These are phyloP conservation scores for Seira musarum DNA, from an alignment of 2,888 invertebrate genomes.

Conservation along the genomic window DNA sequence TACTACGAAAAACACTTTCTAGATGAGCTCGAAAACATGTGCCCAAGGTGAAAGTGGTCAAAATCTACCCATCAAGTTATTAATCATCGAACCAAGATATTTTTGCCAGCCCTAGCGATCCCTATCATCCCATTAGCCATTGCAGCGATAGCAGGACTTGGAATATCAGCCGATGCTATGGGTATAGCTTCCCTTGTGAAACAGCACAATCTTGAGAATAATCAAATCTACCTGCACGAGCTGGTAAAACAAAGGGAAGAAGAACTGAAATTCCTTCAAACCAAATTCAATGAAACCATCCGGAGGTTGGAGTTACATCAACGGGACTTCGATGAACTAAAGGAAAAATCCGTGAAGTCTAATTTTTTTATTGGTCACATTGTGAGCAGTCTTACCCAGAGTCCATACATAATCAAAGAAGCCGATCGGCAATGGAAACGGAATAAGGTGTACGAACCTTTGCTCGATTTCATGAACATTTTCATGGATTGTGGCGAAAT, in stretches of 20 bases:
- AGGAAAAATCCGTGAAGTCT: slow-evolving; percentile 13
- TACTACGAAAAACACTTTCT: slow-evolving; percentile 5
- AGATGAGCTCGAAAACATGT: slow-evolving; percentile 18
- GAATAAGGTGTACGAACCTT: slow-evolving; percentile 5
- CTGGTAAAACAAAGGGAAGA: background rate
- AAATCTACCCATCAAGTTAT: no score
- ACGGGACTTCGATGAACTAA: slow-evolving; percentile 41
- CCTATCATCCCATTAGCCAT: background rate
- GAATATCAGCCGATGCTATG: no score
- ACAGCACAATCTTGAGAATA: background rate
- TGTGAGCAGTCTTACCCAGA: slow-evolving; percentile 23
- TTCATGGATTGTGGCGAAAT: slow-evolving; percentile 45
- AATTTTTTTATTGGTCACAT: slow-evolving; percentile 41
- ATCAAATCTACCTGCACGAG: background rate
- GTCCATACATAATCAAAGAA: slow-evolving; percentile 22
- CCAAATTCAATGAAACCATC: slow-evolving; percentile 22
- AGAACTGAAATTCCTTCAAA: background rate
- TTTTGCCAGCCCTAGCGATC: background rate
- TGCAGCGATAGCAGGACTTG: background rate
- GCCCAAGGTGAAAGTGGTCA: background rate
- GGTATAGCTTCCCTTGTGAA: no score
- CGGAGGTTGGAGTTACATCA: slow-evolving; percentile 3
- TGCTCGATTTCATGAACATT: slow-evolving; percentile 51
- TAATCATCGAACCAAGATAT: no score
- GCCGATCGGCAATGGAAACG: slow-evolving; percentile 36